Evolutionary conservation across 2,888 invertebrate genomes (phyloP).

Genomic region (Machimus rusticus): DNA sequence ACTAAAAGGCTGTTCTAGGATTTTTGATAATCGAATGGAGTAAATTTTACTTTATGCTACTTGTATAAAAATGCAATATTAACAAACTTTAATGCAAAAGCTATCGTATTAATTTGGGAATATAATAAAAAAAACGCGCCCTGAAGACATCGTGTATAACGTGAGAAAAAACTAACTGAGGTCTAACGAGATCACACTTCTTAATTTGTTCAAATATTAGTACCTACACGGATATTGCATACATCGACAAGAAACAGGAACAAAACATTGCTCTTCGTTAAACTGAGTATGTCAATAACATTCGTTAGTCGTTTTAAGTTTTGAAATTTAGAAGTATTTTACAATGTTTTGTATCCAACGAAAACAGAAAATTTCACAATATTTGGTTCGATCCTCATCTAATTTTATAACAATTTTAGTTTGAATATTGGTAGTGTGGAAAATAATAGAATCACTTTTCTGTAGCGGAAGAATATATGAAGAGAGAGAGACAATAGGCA

Average conservation of each 20-base stretch:
- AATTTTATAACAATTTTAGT: not conserved
- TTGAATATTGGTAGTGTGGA: not conserved
- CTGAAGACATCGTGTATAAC: not conserved
- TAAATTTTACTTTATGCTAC: not conserved
- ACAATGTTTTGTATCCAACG: not conserved
- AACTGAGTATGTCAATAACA: not conserved
- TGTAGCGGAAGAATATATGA: not conserved
- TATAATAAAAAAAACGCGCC: not conserved
- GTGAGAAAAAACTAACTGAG: not conserved
- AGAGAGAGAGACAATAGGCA: not conserved
- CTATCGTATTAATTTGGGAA: not conserved
- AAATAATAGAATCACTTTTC: not conserved
- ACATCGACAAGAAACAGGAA: slow-evolving; percentile 1
- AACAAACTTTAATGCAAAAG: slow-evolving; percentile 8
- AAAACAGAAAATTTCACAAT: not conserved
- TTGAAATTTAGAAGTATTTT: not conserved
- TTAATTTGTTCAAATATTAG: not conserved
- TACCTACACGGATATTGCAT: not conserved
- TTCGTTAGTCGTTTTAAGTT: not conserved
- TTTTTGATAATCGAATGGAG: not conserved
- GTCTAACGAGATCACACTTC: slow-evolving; percentile 25
- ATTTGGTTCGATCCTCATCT: not conserved
- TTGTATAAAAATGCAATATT: not conserved
- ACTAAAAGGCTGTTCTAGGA: not conserved
- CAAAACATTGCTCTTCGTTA: not conserved